Base-by-base conservation (phyloP, 2,888 invertebrate genomes). In the Rhaphigaster nebulosa region DNA sequence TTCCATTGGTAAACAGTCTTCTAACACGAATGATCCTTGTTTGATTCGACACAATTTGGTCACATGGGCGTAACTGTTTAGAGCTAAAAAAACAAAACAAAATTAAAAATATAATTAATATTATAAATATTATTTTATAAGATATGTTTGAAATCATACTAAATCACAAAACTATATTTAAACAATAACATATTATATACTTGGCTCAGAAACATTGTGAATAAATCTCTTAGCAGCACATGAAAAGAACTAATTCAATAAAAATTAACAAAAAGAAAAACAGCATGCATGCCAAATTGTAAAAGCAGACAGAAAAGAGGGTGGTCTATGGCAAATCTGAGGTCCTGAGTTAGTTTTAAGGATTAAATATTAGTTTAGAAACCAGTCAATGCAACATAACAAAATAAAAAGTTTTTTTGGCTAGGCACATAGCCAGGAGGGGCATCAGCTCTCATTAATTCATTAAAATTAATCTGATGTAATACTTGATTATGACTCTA, bases 51-150 rank as follows among this genome's bases (percentile, higher is more conserved):
- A 91, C 18, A 92, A 90, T 45, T 91, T 90, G 26, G 90, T 91
- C 13, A 92, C 92, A 91, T 92, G 92, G 18, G 92, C 92, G 87
- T 91, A 91, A 65, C 91, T 92, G 2, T 90, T 91, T n/a, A 92
- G 87, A 29, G 90, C 92, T 92, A 87, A 80, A 91, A 76, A 91
- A 56, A 15, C 90, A 80, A 34, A 41, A 52, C 8, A 70, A 18
- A 87, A 20, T 41, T 3, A 26, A 26, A 84, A 4, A 13, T 87
- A 50, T 41, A 23, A 23, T 56, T 26, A 23, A 56, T 6, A 56
- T 56, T 56, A 0, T 6, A 56, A 56, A 56, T 13, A 52, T 52
- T 8, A 13, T 15, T 52, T 8, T 13, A 52, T 15, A 52, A 15
- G 10, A 52, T 52, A 13, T 45, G 6, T 6, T 45, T 45, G 45